Evolutionary conservation across 2,797 vertebrate species (phyloP).

Genomic region (Oryzias sinensis): DNA sequence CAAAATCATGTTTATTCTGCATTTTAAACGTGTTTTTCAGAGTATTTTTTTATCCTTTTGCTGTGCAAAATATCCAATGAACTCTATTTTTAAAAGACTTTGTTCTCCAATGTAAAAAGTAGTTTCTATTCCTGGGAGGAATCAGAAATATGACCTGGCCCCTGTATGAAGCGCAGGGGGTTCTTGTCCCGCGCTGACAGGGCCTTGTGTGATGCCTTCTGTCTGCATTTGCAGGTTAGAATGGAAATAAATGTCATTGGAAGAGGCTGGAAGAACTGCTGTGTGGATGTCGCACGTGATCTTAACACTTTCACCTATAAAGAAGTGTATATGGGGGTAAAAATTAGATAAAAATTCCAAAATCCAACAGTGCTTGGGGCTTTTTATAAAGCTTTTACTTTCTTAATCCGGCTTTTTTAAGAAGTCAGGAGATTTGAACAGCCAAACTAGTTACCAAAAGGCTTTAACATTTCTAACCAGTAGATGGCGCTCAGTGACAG

Average conservation of each 20-base stretch:
- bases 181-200: constrained; percentile 24
- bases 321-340: too few relatives aligned
- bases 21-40: neutral
- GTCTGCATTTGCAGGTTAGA: constrained; percentile 13
- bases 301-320: too few relatives aligned
- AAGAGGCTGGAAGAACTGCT: neutral
- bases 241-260: constrained; percentile 32
- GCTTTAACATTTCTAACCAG: constrained; percentile 20
- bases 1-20: neutral
- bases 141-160: neutral
- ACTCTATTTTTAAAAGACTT: constrained; percentile 5
- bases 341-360: too few relatives aligned
- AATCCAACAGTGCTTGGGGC: too few relatives aligned
- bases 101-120: constrained; percentile 1
- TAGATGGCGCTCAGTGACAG: constrained; percentile 53
- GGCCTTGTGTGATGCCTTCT: constrained; percentile 3
- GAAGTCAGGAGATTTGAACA: neutral
- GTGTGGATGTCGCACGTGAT: too few relatives aligned
- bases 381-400: too few relatives aligned
- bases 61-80: neutral
- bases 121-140: neutral
- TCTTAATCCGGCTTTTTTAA: too few relatives aligned
- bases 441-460: too few relatives aligned
- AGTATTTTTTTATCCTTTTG: constrained; percentile 5
- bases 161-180: constrained; percentile 17